Evolutionary conservation across 2,888 invertebrate species (phyloP).

Genomic region (Rhamnusium bicolor): DNA sequence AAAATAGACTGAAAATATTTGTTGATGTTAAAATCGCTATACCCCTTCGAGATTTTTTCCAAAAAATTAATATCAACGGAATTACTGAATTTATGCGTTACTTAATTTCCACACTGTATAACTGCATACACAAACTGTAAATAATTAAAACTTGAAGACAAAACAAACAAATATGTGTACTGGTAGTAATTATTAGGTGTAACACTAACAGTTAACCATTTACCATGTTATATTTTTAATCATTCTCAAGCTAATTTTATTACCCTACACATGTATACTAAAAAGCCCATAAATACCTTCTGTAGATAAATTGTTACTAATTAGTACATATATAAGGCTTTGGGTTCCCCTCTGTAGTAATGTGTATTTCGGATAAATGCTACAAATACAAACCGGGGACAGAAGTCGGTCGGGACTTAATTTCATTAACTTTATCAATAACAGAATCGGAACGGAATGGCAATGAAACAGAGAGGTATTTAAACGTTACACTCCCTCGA

Average conservation of each 20-base stretch:
- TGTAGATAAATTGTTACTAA: conserved; percentile 53
- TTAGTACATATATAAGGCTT: conserved; percentile 44
- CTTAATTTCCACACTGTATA: no score
- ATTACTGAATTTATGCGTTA: no score
- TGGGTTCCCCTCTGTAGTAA: conserved; percentile 12
- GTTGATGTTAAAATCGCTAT: no score
- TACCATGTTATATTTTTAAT: not conserved
- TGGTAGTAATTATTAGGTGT: no score
- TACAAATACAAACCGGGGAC: conserved; percentile 28
- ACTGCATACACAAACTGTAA: no score
- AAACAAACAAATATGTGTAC: no score
- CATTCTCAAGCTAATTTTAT: conserved; percentile 30
- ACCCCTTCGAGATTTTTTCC: no score
- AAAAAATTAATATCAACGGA: no score
- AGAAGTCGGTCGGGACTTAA: conserved; percentile 56
- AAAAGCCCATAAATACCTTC: conserved; percentile 42
- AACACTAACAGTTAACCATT: no score
- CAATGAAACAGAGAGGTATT: conserved; percentile 56
- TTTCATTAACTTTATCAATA: conserved; percentile 65
- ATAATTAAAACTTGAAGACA: no score
- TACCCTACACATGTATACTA: conserved; percentile 29
- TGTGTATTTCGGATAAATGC: conserved; percentile 19
- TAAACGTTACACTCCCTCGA: conserved; percentile 53
- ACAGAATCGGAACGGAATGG: conserved; percentile 55
- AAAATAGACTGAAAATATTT: no score